phyloP scores from a whole-genome alignment of 2,113 vertebrate genomes.

The Cynopterus brachyotis region DNA sequence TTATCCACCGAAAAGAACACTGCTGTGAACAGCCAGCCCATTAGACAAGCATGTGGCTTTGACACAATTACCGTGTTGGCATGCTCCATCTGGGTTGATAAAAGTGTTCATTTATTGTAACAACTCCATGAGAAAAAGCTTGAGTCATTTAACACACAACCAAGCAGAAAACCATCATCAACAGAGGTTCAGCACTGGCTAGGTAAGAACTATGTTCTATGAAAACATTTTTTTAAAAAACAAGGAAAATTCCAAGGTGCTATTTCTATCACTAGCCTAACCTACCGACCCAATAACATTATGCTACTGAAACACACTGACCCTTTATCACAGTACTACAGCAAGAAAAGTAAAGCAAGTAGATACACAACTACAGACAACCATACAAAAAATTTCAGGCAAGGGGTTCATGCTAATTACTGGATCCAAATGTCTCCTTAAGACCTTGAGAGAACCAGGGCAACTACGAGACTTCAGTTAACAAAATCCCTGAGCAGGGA shows the following conservation, averaged over 20 bases:
- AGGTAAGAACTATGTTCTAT: not conserved
- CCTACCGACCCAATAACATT: not conserved
- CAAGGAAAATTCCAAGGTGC: not conserved
- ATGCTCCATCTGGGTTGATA: conserved; percentile 35
- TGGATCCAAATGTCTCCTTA: not conserved
- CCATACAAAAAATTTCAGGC: not conserved
- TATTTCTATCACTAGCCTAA: not conserved
- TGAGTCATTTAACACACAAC: conserved; percentile 52
- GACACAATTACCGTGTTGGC: conserved; percentile 58
- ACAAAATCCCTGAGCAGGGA: not conserved
- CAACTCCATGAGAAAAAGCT: conserved; percentile 57
- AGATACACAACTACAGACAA: not conserved
- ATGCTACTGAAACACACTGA: not conserved
- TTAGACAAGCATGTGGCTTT: conserved; percentile 51
- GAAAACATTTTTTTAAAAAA: conserved; percentile 30
- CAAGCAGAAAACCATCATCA: conserved; percentile 57
- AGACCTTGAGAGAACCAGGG: not conserved
- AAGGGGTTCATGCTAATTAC: not conserved
- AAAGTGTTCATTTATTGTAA: conserved; percentile 54
- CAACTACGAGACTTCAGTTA: not conserved
- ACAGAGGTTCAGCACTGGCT: not conserved
- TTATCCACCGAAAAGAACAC: conserved; percentile 50
- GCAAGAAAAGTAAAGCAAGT: not conserved
- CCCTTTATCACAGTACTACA: not conserved
- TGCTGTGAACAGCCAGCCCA: conserved; percentile 26